Conservation (phyloP, 2,888 invertebrate species). For the Thumatha senex region DNA sequence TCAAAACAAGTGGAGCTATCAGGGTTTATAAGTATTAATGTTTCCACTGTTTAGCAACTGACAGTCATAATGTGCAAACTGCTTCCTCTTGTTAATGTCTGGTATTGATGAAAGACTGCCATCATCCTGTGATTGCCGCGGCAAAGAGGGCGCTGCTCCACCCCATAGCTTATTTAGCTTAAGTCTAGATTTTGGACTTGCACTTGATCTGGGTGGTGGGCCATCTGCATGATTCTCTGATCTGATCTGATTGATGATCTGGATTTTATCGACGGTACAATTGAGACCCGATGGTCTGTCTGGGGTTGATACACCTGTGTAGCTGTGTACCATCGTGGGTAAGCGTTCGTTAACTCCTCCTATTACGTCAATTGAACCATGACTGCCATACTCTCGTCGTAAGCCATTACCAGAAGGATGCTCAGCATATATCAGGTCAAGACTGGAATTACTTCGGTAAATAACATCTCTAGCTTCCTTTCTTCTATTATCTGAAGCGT, state of each 20-base stretch:
- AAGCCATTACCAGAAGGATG: slow-evolving; percentile 80
- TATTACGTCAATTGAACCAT: slow-evolving; percentile 93
- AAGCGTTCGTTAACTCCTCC: slow-evolving; percentile 83
- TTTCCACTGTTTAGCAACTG: too few relatives aligned
- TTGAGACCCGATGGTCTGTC: slow-evolving; percentile 79
- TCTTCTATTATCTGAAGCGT: slow-evolving; percentile 78
- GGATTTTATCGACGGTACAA: slow-evolving; percentile 83
- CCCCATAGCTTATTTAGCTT: slow-evolving; percentile 90
- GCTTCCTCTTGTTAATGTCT: slow-evolving; percentile 88
- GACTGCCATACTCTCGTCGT: slow-evolving; percentile 94
- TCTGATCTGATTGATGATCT: slow-evolving; percentile 60
- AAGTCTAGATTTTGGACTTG: slow-evolving; percentile 90
- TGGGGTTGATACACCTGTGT: slow-evolving; percentile 82
- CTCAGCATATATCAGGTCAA: slow-evolving; percentile 87
- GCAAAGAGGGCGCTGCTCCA: slow-evolving; percentile 62
- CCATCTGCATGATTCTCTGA: slow-evolving; percentile 75
- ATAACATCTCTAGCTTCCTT: slow-evolving; percentile 79
- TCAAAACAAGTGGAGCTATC: too few relatives aligned
- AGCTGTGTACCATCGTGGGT: slow-evolving; percentile 93
- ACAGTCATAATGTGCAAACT: slow-evolving; percentile 96
- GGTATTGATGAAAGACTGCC: slow-evolving; percentile 77
- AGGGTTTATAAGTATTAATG: too few relatives aligned
- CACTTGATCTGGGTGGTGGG: slow-evolving; percentile 66
- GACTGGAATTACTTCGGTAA: slow-evolving; percentile 94
- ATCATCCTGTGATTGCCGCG: slow-evolving; percentile 82